Evolutionary conservation across 2,888 invertebrate species (phyloP).

Genomic region (Napeogenes sylphis): DNA sequence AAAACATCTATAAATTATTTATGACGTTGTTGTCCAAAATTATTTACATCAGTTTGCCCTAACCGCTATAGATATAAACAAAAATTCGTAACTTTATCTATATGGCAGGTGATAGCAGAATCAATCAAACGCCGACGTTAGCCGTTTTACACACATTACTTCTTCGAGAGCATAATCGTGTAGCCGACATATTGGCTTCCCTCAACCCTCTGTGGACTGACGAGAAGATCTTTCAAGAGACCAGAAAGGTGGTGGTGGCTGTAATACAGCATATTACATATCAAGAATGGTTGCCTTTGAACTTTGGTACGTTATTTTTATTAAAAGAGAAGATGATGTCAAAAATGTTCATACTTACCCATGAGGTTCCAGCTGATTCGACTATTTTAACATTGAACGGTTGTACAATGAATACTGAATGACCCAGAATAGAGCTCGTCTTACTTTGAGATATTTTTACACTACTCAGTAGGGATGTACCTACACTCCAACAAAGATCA

Average conservation of each 20-base stretch:
- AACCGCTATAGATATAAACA: too few relatives aligned
- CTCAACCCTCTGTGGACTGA: slow-evolving; percentile 79
- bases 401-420: too few relatives aligned
- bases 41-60: too few relatives aligned
- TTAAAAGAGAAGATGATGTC: background rate
- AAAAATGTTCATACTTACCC: too few relatives aligned
- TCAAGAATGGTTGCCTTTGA: slow-evolving; percentile 77
- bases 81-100: background rate
- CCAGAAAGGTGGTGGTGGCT: slow-evolving; percentile 74
- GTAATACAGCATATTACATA: slow-evolving; percentile 79
- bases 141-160: slow-evolving; percentile 73
- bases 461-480: too few relatives aligned
- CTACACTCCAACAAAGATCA: too few relatives aligned
- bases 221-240: slow-evolving; percentile 76
- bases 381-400: too few relatives aligned
- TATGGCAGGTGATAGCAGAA: slow-evolving; percentile 69
- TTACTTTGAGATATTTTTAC: too few relatives aligned
- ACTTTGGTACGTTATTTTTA: slow-evolving; percentile 59
- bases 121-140: slow-evolving; percentile 76
- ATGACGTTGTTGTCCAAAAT: too few relatives aligned
- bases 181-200: slow-evolving; percentile 66
- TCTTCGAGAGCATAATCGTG: slow-evolving; percentile 76
- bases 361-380: too few relatives aligned
- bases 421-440: too few relatives aligned
- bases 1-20: too few relatives aligned